Evolutionary conservation across 2,797 vertebrate species (phyloP), one percentile per base, ranked within the genome.

Genomic region (Jordanella pulchra): DNA sequence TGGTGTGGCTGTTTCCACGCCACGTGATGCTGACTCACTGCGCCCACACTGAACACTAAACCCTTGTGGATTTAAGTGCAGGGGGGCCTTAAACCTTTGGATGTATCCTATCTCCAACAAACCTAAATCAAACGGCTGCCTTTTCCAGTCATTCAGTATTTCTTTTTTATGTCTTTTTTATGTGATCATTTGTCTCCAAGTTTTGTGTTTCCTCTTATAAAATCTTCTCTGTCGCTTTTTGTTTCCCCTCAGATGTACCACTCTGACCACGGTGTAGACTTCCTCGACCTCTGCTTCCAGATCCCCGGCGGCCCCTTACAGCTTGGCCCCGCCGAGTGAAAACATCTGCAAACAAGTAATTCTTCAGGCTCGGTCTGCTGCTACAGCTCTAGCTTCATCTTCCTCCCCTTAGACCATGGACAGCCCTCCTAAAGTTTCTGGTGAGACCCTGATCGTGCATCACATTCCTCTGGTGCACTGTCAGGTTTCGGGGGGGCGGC

Each of bases 391-490:
- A 12, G 3, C 50, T 39, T 54, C 72, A 13, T n/a, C 67, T 39
- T 48, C 45, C 42, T 58, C 21, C 47, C 58, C 56, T 53, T 48
- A 77, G 65, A 94, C 76, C 88, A 99, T 99, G 98, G 96, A 96
- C 95, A 96, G 96, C 94, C 93, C 96, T 54, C 95, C 95, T 10
- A 97, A 98, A 87, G 94, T 98, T 87, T 92, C 96, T 28, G 97
- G 97, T 39, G 97, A 99, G 90, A 98, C 98, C 0, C 93, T 99
- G 87, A 97, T 99, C 17, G 97, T 99, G 81, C 98, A 97, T 88
- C 98, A 99, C 90, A 97, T 99, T 79, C 98, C 98, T n/a, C 92
- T 99, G 91, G 96, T 99, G 72, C 97, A 99, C 81, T 99, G 97
- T 87, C 97, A 98, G 89, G 96, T 99, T 75, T 95, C 96, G 0